These are phyloP conservation scores for Lucilia cuprina DNA, from an alignment of 1,140 invertebrate genomes.

Conservation along the genomic window DNA sequence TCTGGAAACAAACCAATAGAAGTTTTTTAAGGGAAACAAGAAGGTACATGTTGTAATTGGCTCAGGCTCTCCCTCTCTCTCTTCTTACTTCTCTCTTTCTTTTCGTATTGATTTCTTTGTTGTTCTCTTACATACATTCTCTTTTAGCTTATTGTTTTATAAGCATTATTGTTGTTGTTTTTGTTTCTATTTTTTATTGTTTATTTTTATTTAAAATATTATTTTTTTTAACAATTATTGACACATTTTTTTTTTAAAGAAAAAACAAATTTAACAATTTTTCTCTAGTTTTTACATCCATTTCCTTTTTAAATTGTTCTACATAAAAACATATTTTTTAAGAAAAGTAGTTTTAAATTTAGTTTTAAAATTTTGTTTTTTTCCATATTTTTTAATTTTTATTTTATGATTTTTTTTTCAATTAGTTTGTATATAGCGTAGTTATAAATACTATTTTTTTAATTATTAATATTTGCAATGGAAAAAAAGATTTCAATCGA, in stretches of 20 bases:
- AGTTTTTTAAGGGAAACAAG: too few species aligned
- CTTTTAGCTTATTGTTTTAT: background rate
- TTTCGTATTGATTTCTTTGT: background rate
- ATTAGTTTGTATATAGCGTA: background rate
- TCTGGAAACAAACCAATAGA: too few species aligned
- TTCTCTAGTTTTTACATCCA: background rate
- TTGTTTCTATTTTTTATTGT: background rate
- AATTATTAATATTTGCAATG: background rate
- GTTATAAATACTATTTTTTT: background rate
- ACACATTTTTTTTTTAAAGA: background rate
- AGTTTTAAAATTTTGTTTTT: background rate
- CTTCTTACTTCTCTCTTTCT: background rate
- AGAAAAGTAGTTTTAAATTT: background rate
- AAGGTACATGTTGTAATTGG: too few species aligned
- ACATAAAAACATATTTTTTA: background rate
- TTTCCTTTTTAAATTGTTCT: background rate
- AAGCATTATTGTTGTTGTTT: slow-evolving; percentile 8
- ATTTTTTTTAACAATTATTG: background rate
- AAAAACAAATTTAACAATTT: slow-evolving; percentile 3
- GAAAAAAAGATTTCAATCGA: background rate
- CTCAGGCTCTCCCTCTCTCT: background rate
- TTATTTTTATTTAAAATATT: background rate
- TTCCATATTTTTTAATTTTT: background rate
- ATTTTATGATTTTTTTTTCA: background rate
- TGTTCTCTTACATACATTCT: background rate